Evolutionary conservation across 2,797 vertebrate species (phyloP).

Genomic region (Mallotus villosus): DNA sequence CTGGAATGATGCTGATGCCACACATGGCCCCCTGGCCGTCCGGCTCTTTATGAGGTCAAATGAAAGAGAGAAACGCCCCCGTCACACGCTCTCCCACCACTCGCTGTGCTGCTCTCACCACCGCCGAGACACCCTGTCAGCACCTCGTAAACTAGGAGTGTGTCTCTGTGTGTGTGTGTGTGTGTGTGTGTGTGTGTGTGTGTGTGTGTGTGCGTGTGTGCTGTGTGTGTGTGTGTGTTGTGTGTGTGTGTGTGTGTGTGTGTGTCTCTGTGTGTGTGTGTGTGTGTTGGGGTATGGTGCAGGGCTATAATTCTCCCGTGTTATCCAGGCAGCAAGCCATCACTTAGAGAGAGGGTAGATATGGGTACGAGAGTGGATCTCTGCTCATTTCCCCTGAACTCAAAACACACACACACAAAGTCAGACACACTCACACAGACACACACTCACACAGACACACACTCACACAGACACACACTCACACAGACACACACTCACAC

Average conservation of each 20-base stretch:
- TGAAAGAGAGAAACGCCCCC: slow-evolving; percentile 21
- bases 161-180: not conserved
- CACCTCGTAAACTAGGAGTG: slow-evolving; percentile 32
- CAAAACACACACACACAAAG: slow-evolving; percentile 1
- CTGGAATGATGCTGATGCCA: slow-evolving; percentile 45
- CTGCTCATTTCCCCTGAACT: slow-evolving; percentile 24
- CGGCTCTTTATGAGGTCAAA: slow-evolving; percentile 52
- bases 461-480: slow-evolving; percentile 7
- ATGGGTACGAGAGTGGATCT: slow-evolving; percentile 44
- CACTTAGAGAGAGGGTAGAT: slow-evolving; percentile 48
- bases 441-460: slow-evolving; percentile 9
- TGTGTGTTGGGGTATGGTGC: slow-evolving; percentile 3
- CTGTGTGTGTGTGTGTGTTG: slow-evolving; percentile 3
- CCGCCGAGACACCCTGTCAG: slow-evolving; percentile 23
- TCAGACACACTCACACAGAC: not conserved
- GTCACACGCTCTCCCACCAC: slow-evolving; percentile 9
- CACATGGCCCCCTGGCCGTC: slow-evolving; percentile 30
- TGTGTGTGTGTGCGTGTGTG: slow-evolving; percentile 4
- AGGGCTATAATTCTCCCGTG: slow-evolving; percentile 34
- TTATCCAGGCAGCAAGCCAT: slow-evolving; percentile 41
- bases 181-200: slow-evolving; percentile 5
- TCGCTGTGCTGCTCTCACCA: slow-evolving; percentile 18
- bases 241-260: not conserved
- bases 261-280: not conserved
- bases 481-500: slow-evolving; percentile 1